Evolutionary conservation across 2,888 invertebrate genomes (phyloP), one percentile per base, ranked within the genome.

Genomic region (Epinotia ramella): DNA sequence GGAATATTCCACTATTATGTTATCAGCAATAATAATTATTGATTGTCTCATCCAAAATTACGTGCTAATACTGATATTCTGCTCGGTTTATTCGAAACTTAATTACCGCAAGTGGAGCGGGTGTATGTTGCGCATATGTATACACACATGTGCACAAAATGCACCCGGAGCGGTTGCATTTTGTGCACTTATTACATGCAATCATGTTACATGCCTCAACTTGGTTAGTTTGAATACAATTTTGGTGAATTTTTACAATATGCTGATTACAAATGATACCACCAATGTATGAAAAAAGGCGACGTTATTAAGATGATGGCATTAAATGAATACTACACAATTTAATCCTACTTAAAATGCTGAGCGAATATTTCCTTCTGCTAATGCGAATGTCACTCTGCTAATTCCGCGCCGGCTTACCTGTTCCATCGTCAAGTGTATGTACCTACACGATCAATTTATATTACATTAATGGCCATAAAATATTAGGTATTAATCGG

Each of bases 371-470:
- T 62, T 67, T 56, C 7, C 62, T 20, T 12, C 13, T 20, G 28
- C 73, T 62, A 40, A 40, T 68, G 62, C 69, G 24, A 56, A 44
- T 62, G 13, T 62, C 56, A 67, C n/a, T 40, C 20, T 11, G 74
- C 75, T 24, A 70, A 71, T 71, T 71, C 18, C 13, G 13, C 60
- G 16, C 60, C 33, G 59, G 33, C 65, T 69, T 69, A 20, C 70
- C 56, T 75, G 49, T 71, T 60, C 57, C 18, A 56, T 9, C 40
- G 65, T 66, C 65, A 70, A 65, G 60, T 65, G 65, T 60, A 59
- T 56, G 60, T 53, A 33, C 28, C 57, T 46, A 28, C 13, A 67
- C 62, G 44, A 67, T 72, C 28, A 62, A 24, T 53, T 53, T 53
- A 24, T 33, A 49, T 72, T 63, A 65, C 20, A 12, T 64, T 65